Percentiles rank a stretch among this genome's conserved stretches.
Conservation (phyloP, 2,888 invertebrate species). For the Tridacna gigas region DNA sequence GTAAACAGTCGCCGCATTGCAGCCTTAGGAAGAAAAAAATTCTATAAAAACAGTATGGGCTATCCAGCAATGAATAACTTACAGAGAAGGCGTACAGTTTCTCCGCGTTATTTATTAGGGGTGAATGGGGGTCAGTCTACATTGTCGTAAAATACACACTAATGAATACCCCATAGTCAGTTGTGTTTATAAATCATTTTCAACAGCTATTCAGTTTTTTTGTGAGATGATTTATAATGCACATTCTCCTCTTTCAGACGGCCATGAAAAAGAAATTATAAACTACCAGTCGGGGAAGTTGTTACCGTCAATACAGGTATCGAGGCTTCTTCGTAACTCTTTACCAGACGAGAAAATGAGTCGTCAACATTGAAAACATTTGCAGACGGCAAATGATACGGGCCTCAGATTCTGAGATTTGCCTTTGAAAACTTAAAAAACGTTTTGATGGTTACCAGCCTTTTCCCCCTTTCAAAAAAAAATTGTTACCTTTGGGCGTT, state of each 20-base stretch:
- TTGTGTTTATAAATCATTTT: slow-evolving; percentile 29
- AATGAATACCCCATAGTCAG: slow-evolving; percentile 23
- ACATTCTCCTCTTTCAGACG: slow-evolving; percentile 8
- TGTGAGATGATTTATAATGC: slow-evolving; percentile 12
- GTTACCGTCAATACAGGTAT: slow-evolving; percentile 1
- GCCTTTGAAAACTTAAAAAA: too few species aligned
- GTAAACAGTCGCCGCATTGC: too few species aligned
- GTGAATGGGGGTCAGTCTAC: background rate
- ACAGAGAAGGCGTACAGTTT: background rate
- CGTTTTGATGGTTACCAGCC: too few species aligned
- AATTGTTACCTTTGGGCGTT: too few species aligned
- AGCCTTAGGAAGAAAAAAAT: too few species aligned
- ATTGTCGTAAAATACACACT: background rate
- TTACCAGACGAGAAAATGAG: too few species aligned
- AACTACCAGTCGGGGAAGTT: background rate
- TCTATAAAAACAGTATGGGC: background rate
- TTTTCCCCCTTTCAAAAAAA: too few species aligned
- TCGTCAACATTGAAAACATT: too few species aligned
- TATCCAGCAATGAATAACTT: background rate
- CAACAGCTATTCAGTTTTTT: background rate
- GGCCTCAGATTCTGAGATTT: too few species aligned
- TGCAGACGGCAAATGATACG: too few species aligned
- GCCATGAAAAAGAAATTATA: slow-evolving; percentile 8
- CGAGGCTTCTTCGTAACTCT: too few species aligned
- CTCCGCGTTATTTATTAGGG: slow-evolving; percentile 1